Base-by-base conservation (phyloP, 2,888 invertebrate genomes). In the Nephrotoma flavescens region DNA sequence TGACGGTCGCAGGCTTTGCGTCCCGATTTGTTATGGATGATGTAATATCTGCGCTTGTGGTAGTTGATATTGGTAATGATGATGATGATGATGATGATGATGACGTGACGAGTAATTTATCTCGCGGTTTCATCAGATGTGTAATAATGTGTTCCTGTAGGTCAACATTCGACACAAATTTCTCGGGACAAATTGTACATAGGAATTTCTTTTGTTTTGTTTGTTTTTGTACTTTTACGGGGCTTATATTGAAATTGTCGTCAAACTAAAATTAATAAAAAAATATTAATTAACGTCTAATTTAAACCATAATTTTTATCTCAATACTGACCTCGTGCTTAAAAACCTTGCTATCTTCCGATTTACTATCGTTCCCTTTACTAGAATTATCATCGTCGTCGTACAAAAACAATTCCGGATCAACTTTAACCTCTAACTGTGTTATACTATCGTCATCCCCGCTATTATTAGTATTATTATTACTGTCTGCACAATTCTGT, bases 131-230 rank as follows among this genome's bases (percentile, higher is more conserved):
- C 19, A 92, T 91, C 88, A 92, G 89, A 90, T 95, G 94, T 86
- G 92, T 92, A 94, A 94, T 94, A 7, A 93, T 90, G 89, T 95
- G 95, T 89, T 93, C 94, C 90, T 94, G 94, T 19, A 95, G 90
- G 45, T 93, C 93, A 85, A 93, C 91, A 89, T 94, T 94, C 31
- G 94, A 92, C 87, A 90, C 90, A 89, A 94, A 95, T 85, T 93
- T 91, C 88, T 93, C 91, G 6, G 92, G 91, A 89, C 94, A 95
- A 87, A 92, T 92, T 31, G 91, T 89, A 90, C 95, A 95, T 88
- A 92, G n/a, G 9, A 42, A 84, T 6, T 84, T 84, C 6, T 84
- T 41, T 41, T 42, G 42, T 19, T 42, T 84, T n/a, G 42, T 42
- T 84, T 41, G 19, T 19, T 19, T 19, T 19, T 19, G 41, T n/a